Conservation (phyloP, 2,888 invertebrate genomes). For the Oscheius sp. region DNA sequence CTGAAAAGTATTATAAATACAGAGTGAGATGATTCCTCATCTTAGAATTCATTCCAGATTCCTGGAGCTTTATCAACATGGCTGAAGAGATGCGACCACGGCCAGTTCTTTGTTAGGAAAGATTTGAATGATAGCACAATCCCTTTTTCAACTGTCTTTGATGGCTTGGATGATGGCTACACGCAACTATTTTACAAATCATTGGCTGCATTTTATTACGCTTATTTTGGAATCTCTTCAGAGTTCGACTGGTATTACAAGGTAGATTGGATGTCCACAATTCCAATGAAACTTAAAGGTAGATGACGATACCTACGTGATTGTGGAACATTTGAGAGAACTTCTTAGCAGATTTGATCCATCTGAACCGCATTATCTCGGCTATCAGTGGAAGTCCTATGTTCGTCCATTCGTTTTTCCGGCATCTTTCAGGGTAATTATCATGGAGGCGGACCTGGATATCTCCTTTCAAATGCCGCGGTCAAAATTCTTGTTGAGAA, state of each 20-base stretch:
- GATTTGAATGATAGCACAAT: background rate
- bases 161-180: background rate
- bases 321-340: constrained; percentile 24
- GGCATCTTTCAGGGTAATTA: background rate
- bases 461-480: constrained; percentile 13
- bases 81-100: constrained; percentile 8
- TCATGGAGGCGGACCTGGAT: constrained; percentile 7
- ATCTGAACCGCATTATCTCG: background rate
- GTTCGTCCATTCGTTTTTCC: too few relatives aligned
- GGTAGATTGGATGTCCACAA: background rate
- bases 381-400: too few relatives aligned
- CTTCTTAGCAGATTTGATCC: constrained; percentile 2
- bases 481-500: constrained; percentile 1
- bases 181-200: background rate
- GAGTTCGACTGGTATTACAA: constrained; percentile 10
- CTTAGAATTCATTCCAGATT: background rate
- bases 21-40: background rate
- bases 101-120: constrained; percentile 5
- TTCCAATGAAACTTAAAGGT: constrained; percentile 12
- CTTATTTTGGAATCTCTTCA: background rate
- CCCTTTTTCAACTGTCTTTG: constrained; percentile 2
- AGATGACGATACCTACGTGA: constrained; percentile 20
- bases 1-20: background rate
- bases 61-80: background rate
- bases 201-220: background rate